Conservation (phyloP, 1,140 invertebrate genomes). For the Luehdorfia chinensis region DNA sequence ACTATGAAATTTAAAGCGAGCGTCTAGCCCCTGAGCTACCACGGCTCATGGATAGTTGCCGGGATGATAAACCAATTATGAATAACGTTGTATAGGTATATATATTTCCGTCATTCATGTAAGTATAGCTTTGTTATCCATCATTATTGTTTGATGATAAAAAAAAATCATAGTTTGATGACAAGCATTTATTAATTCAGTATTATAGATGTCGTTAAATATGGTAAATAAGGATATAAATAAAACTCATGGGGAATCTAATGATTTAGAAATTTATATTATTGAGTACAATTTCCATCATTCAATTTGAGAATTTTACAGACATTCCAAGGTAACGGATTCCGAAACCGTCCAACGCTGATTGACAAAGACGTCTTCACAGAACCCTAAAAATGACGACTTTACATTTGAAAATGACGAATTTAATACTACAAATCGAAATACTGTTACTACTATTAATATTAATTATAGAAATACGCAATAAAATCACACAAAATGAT, state of each 20-base stretch:
- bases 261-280: constrained; percentile 75
- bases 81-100: too few species aligned
- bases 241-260: constrained; percentile 61
- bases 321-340: constrained; percentile 27
- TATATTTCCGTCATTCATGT: too few species aligned
- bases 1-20: too few species aligned
- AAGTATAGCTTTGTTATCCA: too few species aligned
- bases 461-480: constrained; percentile 57
- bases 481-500: constrained; percentile 54
- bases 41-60: too few species aligned
- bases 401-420: constrained; percentile 65
- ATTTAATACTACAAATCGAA: constrained; percentile 68
- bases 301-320: constrained; percentile 53
- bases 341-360: constrained; percentile 15
- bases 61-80: too few species aligned
- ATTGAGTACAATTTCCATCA: constrained; percentile 74
- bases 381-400: constrained; percentile 49
- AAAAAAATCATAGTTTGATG: too few species aligned
- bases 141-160: too few species aligned
- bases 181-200: too few species aligned
- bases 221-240: constrained; percentile 17
- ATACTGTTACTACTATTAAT: constrained; percentile 64
- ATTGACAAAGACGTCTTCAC: constrained; percentile 22
- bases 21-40: too few species aligned
- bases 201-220: too few species aligned